These are phyloP conservation scores for Petrocephalus sullivani DNA, from an alignment of 2,797 vertebrate genomes.

Conservation along the genomic window DNA sequence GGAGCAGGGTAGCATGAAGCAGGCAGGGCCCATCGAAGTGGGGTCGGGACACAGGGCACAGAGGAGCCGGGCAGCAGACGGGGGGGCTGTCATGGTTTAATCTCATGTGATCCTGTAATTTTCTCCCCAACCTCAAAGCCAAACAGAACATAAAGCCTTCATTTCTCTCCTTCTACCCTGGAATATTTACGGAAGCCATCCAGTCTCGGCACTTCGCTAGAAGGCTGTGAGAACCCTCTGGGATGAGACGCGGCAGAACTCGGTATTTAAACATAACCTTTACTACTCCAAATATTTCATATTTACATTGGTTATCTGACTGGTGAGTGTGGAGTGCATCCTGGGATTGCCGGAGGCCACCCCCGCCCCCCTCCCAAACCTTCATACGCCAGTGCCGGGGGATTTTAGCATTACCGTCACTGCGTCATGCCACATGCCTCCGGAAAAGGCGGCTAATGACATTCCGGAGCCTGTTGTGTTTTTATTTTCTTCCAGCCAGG, in stretches of 20 bases:
- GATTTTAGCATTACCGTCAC: conserved; percentile 6
- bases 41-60: neutral
- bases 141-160: neutral
- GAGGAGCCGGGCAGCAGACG: neutral
- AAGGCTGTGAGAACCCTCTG: neutral
- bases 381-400: neutral
- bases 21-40: neutral
- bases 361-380: neutral
- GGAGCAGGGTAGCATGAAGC: neutral
- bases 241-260: neutral
- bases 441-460: neutral
- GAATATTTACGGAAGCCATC: neutral
- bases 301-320: neutral
- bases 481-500: neutral
- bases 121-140: neutral
- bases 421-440: neutral
- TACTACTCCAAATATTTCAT: neutral
- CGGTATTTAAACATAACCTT: neutral
- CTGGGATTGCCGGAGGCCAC: neutral
- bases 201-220: neutral
- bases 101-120: neutral
- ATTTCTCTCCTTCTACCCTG: neutral
- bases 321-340: neutral
- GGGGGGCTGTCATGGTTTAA: neutral
- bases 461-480: neutral